Conservation (phyloP, 2,888 invertebrate species). For the Patella pellucida region DNA sequence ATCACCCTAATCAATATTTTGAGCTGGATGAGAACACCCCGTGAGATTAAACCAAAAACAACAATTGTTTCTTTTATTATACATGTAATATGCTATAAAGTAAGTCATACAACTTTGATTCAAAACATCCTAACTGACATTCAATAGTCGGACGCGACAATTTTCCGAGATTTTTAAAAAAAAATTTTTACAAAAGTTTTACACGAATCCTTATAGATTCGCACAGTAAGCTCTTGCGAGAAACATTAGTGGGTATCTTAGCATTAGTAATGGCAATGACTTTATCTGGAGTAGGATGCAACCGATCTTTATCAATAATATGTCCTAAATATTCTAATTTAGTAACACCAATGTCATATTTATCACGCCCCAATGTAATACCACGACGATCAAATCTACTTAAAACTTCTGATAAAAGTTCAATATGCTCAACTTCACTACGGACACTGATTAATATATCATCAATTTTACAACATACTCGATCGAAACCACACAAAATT, state of each 20-base stretch:
- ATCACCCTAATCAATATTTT: too few species aligned
- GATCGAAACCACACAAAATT: neutral
- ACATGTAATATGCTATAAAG: too few species aligned
- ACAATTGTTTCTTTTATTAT: too few species aligned
- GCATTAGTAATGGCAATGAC: slow-evolving; percentile 26
- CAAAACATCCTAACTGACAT: too few species aligned
- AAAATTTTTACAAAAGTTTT: too few species aligned
- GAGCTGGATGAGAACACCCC: too few species aligned
- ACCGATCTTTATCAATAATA: slow-evolving; percentile 32
- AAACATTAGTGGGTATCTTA: slow-evolving; percentile 31
- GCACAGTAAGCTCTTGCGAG: too few species aligned
- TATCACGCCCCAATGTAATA: neutral
- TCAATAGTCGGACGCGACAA: too few species aligned
- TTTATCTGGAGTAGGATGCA: slow-evolving; percentile 30
- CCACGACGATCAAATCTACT: slow-evolving; percentile 3
- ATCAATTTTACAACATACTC: neutral
- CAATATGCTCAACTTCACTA: neutral
- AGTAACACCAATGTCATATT: neutral
- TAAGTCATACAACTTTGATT: too few species aligned
- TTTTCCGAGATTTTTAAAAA: too few species aligned
- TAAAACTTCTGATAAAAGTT: neutral
- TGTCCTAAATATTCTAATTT: slow-evolving; percentile 40
- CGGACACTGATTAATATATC: neutral
- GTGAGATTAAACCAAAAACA: too few species aligned
- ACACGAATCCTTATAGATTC: too few species aligned